Evolutionary conservation across 2,888 invertebrate genomes (phyloP).

Genomic region (Tuta absoluta): DNA sequence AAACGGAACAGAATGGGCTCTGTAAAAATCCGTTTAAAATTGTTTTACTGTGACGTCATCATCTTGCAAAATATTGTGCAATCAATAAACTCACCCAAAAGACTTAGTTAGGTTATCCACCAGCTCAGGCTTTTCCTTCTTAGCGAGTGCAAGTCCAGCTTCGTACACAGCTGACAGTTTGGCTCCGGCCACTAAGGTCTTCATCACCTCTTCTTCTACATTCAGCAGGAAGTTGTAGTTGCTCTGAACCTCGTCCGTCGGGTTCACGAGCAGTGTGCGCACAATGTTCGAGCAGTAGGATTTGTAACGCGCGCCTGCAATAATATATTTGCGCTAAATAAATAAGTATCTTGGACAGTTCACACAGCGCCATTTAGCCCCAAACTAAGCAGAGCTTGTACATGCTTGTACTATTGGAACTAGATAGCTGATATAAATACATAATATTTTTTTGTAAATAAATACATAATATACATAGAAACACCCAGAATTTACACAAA

Average conservation of each 20-base stretch:
- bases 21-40: no score
- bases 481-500: no score
- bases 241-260: slow-evolving; percentile 88
- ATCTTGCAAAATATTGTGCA: background rate
- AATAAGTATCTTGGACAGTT: background rate
- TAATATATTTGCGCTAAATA: background rate
- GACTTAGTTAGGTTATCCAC: slow-evolving; percentile 95
- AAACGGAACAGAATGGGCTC: no score
- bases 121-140: slow-evolving; percentile 92
- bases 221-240: slow-evolving; percentile 95
- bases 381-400: no score
- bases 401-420: no score
- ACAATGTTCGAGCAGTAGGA: slow-evolving; percentile 99
- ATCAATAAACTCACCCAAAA: slow-evolving; percentile 84
- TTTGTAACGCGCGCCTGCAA: slow-evolving; percentile 89
- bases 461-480: no score
- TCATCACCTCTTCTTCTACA: slow-evolving; percentile 94
- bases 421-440: no score
- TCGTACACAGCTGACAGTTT: slow-evolving; percentile 95
- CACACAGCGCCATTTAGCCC: no score
- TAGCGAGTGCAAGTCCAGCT: slow-evolving; percentile 88
- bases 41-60: slow-evolving; percentile 8
- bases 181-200: slow-evolving; percentile 89
- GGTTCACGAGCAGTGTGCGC: slow-evolving; percentile 97
- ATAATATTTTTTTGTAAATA: background rate